Evolutionary conservation across 2,113 vertebrate genomes (phyloP).

Genomic region (Tetraodon nigroviridis): DNA sequence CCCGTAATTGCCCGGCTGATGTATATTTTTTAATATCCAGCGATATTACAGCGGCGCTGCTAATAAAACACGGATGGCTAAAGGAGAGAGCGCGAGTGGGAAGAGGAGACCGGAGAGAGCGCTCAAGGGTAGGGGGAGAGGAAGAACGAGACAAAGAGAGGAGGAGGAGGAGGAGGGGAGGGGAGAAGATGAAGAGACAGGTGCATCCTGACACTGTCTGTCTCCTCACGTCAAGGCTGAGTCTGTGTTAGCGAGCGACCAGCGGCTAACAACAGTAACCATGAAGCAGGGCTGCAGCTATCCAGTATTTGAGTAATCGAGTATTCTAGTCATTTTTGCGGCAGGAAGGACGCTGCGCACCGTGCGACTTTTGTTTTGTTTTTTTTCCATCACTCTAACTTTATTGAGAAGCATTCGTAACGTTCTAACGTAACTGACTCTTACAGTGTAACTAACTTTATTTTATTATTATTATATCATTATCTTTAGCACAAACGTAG

Average conservation of each 20-base stretch:
- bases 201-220: background rate
- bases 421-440: too few relatives aligned
- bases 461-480: too few relatives aligned
- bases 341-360: too few relatives aligned
- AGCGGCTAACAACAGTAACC: too few relatives aligned
- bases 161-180: constrained; percentile 1
- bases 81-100: constrained; percentile 42
- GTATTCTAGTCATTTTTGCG: too few relatives aligned
- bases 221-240: background rate
- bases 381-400: too few relatives aligned
- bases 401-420: too few relatives aligned
- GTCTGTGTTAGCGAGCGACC: background rate
- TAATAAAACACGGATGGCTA: constrained; percentile 64
- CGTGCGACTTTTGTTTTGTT: too few relatives aligned
- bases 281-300: too few relatives aligned
- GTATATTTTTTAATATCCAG: constrained; percentile 80
- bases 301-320: too few relatives aligned
- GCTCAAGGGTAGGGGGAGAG: constrained; percentile 13
- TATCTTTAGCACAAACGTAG: too few relatives aligned
- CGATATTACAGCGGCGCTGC: constrained; percentile 67
- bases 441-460: too few relatives aligned
- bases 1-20: constrained; percentile 75
- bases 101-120: constrained; percentile 32
- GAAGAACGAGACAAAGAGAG: constrained; percentile 13
- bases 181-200: background rate